phyloP scores from a whole-genome alignment of 92 coral and sea anemone species.

The Micromussa lordhowensis region DNA sequence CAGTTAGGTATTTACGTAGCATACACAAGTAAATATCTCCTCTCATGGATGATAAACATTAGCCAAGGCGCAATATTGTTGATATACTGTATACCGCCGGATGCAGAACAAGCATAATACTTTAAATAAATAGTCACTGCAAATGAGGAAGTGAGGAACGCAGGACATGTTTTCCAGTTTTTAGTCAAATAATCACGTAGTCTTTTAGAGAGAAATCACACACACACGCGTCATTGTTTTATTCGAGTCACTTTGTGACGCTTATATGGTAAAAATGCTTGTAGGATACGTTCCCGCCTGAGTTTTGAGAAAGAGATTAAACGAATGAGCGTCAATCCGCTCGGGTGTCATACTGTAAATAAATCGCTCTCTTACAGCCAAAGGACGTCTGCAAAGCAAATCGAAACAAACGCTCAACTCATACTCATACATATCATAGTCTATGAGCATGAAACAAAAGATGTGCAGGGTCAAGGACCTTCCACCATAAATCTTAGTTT shows the following conservation, averaged over 20 bases:
- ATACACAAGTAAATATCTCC: no score
- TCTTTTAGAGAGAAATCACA: not conserved
- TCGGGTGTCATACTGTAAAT: slow-evolving; percentile 76
- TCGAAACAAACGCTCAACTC: not conserved
- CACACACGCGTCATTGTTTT: not conserved
- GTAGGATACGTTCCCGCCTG: slow-evolving; percentile 99
- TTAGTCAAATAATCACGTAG: not conserved
- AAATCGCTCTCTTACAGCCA: slow-evolving; percentile 85
- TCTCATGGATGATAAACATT: no score
- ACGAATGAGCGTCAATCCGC: slow-evolving; percentile 78
- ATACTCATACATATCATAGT: no score
- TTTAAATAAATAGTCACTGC: no score
- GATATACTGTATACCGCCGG: no score
- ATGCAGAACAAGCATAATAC: no score
- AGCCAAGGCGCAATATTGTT: no score
- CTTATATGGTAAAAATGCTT: not conserved
- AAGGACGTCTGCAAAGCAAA: slow-evolving; percentile 75
- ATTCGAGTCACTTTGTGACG: not conserved
- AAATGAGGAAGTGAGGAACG: not conserved
- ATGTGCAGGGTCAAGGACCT: no score
- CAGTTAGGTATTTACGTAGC: no score
- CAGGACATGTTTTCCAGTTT: not conserved
- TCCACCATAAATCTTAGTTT: no score
- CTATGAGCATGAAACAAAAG: no score
- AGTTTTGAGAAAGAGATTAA: slow-evolving; percentile 83